Percentiles rank a stretch among this genome's conserved stretches.
Conservation (phyloP, 2,797 vertebrate genomes). For the Passerculus sandwichensis region DNA sequence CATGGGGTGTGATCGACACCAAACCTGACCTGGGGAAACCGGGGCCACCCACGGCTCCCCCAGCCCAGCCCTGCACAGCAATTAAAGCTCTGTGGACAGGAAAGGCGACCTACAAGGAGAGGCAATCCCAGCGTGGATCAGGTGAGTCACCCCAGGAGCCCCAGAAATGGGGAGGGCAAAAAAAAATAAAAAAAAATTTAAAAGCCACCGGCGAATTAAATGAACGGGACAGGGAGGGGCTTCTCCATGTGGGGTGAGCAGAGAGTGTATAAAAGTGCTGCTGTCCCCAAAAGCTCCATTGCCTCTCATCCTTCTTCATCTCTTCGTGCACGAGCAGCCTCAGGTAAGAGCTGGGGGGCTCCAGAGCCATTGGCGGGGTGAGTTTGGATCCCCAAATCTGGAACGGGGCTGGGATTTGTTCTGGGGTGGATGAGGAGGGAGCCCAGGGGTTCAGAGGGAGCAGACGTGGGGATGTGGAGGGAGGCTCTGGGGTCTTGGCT, state of each 20-base stretch:
- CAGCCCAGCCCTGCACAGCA: neutral
- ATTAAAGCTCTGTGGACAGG: constrained; percentile 20
- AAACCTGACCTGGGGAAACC: neutral
- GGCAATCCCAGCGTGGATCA: neutral
- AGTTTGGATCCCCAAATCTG: fast-evolving
- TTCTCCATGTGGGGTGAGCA: neutral
- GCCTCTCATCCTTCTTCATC: neutral
- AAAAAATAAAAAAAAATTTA: neutral
- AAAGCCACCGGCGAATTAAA: neutral
- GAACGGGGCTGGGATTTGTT: neutral
- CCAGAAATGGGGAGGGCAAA: neutral
- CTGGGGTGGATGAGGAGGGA: neutral
- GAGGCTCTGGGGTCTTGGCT: neutral
- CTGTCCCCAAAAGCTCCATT: neutral
- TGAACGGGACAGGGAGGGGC: neutral
- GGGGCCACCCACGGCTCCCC: neutral
- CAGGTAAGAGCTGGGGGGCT: neutral
- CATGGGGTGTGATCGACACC: neutral
- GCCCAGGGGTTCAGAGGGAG: fast-evolving
- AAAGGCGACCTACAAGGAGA: neutral
- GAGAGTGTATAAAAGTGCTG: constrained; percentile 6
- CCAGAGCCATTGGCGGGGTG: fast-evolving
- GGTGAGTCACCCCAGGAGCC: neutral
- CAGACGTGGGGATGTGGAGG: neutral
- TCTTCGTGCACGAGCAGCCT: neutral